Evolutionary conservation across 2,797 vertebrate genomes (phyloP).

Genomic region (Sebastes kiyomatsui): DNA sequence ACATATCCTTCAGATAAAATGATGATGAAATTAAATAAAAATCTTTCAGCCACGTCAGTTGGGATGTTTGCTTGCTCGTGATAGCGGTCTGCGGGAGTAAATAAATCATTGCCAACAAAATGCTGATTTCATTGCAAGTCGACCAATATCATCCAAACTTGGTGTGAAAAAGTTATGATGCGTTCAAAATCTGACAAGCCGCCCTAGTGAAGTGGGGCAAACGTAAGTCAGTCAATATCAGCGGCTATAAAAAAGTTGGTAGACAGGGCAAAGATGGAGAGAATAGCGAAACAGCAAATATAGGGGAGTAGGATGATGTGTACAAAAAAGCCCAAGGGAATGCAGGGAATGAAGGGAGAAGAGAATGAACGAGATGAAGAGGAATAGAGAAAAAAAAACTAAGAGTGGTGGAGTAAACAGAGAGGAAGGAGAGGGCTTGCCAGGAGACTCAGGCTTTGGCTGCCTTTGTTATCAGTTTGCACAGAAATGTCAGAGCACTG

Average conservation of each 20-base stretch:
- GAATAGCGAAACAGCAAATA: constrained; percentile 6
- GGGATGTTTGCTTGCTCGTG: neutral
- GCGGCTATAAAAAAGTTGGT: neutral
- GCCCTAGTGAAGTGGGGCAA: neutral
- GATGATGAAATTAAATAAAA: neutral
- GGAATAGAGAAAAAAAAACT: constrained; percentile 10
- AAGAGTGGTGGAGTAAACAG: constrained; percentile 54
- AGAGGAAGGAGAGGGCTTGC: constrained; percentile 54
- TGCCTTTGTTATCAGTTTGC: constrained; percentile 75
- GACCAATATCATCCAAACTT: neutral
- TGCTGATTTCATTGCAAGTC: neutral
- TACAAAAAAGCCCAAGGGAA: constrained; percentile 25
- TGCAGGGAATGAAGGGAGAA: constrained; percentile 16
- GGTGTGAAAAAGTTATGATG: neutral
- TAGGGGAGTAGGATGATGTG: neutral
- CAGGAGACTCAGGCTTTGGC: constrained; percentile 60
- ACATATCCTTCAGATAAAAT: neutral
- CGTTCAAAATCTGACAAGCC: neutral
- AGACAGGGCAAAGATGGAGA: constrained; percentile 1
- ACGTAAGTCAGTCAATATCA: neutral
- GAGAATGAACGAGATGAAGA: constrained; percentile 43
- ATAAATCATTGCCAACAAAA: neutral
- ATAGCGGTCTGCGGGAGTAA: neutral
- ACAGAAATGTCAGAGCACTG: constrained; percentile 78
- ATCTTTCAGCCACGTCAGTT: neutral